A percentile compares a stretch with the other conserved stretches of the same genome.
Conservation (phyloP, 2,797 vertebrate genomes). For the Pristis pectinata region DNA sequence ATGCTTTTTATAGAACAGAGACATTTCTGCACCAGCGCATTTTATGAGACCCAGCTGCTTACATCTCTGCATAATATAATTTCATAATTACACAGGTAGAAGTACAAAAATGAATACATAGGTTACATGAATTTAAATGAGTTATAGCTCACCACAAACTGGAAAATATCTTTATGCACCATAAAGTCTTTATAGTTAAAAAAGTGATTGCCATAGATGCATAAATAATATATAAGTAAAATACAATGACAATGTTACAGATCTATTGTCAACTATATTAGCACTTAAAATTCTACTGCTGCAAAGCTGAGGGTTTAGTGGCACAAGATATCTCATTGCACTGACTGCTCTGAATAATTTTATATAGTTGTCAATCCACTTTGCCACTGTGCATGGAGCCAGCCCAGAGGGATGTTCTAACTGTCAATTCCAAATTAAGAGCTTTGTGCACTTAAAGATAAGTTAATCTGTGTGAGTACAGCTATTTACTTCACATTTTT, state of each 20-base stretch:
- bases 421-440: not conserved
- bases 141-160: not conserved
- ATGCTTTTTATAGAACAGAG: slow-evolving; percentile 18
- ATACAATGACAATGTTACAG: not conserved
- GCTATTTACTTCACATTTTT: not conserved
- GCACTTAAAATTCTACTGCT: not conserved
- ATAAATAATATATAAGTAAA: slow-evolving; percentile 7
- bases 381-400: not conserved
- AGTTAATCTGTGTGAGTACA: not conserved
- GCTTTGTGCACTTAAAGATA: not conserved
- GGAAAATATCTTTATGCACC: not conserved
- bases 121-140: not conserved
- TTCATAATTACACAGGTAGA: not conserved
- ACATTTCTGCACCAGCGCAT: slow-evolving; percentile 9
- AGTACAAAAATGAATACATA: slow-evolving; percentile 2
- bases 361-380: not conserved
- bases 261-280: not conserved
- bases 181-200: not conserved
- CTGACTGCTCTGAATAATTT: not conserved
- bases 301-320: not conserved
- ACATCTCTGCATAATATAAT: slow-evolving; percentile 1
- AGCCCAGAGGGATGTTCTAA: not conserved
- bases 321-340: not conserved
- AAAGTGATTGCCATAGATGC: slow-evolving; percentile 4
- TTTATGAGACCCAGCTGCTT: not conserved